phyloP scores from a whole-genome alignment of 2,113 vertebrate genomes.

The Pongo pygmaeus region DNA sequence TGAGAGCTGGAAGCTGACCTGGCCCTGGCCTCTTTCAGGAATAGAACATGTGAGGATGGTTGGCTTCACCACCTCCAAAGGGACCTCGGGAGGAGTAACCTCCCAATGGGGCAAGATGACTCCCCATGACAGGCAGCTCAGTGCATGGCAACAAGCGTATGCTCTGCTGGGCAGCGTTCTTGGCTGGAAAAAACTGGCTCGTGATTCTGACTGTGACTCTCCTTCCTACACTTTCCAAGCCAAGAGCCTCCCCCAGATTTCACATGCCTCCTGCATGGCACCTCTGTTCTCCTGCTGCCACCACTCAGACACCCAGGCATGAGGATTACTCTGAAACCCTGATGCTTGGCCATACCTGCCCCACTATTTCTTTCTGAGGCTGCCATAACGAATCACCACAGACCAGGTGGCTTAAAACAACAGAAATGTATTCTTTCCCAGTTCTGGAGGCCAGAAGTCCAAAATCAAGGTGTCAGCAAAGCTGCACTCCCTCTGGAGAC shows the following conservation, averaged over 20 bases:
- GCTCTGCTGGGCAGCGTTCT: background rate
- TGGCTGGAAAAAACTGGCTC: background rate
- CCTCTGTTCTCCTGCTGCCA: background rate
- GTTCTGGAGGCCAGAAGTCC: background rate
- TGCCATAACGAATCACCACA: background rate
- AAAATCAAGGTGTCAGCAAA: background rate
- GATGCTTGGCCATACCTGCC: accelerated
- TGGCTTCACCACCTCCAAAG: background rate
- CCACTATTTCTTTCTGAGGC: background rate
- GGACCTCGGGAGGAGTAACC: background rate
- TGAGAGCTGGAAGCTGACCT: background rate
- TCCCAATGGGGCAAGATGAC: accelerated
- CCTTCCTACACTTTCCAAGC: background rate
- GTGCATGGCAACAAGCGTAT: background rate
- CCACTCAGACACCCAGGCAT: background rate
- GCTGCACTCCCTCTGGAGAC: background rate
- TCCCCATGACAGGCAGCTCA: background rate
- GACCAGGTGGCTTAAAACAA: background rate
- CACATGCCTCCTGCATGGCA: accelerated
- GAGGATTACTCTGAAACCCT: background rate
- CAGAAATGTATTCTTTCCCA: background rate
- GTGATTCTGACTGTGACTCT: accelerated
- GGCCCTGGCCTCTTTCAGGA: accelerated
- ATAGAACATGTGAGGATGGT: too few relatives aligned
- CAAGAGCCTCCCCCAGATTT: background rate